Percentiles rank a stretch among this genome's conserved stretches.
These are phyloP conservation scores for Bos indicus DNA, from an alignment of 2,113 vertebrate genomes.

Conservation along the genomic window DNA sequence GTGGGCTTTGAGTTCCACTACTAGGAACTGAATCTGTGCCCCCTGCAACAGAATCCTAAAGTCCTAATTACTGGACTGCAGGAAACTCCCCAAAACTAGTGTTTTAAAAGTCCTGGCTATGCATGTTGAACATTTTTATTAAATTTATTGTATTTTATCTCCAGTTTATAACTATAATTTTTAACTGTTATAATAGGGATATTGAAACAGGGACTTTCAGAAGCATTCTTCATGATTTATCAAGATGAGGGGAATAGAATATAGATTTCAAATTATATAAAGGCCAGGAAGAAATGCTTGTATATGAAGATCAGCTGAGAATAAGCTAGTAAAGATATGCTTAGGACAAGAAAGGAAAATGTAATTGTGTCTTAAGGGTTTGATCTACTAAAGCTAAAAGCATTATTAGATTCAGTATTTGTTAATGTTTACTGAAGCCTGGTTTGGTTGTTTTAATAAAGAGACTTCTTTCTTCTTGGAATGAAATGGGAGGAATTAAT, in stretches of 20 bases:
- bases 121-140: background rate
- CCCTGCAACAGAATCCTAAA: background rate
- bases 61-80: background rate
- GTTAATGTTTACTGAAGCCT: background rate
- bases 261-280: background rate
- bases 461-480: background rate
- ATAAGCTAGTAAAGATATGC: background rate
- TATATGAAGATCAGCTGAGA: background rate
- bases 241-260: background rate
- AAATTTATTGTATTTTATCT: background rate
- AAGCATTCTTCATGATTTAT: background rate
- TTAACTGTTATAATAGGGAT: background rate
- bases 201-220: background rate
- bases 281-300: background rate
- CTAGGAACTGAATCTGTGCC: background rate
- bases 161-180: background rate
- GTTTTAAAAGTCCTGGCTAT: background rate
- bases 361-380: background rate
- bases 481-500: background rate
- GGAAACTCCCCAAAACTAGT: background rate
- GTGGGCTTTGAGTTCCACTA: background rate
- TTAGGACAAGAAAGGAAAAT: slow-evolving; percentile 19
- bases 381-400: slow-evolving; percentile 20
- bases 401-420: slow-evolving; percentile 25
- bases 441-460: slow-evolving; percentile 31